Conservation (phyloP, 2,888 invertebrate species). For the Lacanobia oleracea region DNA sequence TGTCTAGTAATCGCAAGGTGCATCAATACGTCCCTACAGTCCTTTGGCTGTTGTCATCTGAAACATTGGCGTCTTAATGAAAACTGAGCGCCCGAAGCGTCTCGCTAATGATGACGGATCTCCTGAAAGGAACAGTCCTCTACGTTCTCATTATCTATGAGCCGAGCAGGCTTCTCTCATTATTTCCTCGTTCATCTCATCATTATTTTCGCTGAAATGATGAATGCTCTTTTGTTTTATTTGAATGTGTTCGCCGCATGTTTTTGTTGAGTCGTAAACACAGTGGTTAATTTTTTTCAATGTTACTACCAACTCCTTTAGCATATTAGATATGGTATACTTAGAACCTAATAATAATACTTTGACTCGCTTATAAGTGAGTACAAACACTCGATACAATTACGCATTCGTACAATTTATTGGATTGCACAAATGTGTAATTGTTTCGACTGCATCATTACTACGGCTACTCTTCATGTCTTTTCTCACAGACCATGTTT, state of each 20-base stretch:
- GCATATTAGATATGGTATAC: neutral
- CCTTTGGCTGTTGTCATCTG: slow-evolving; percentile 78
- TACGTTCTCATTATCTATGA: slow-evolving; percentile 85
- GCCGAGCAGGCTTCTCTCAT: slow-evolving; percentile 77
- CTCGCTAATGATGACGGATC: slow-evolving; percentile 88
- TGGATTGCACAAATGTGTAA: neutral
- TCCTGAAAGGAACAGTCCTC: slow-evolving; percentile 83
- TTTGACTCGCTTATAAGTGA: neutral
- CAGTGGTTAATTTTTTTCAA: neutral
- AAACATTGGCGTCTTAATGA: slow-evolving; percentile 87
- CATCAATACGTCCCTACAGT: slow-evolving; percentile 70
- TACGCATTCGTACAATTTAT: too few relatives aligned
- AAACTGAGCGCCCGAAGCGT: slow-evolving; percentile 83
- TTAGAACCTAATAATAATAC: neutral
- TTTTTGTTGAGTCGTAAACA: slow-evolving; percentile 40
- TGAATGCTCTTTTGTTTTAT: slow-evolving; percentile 72
- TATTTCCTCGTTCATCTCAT: slow-evolving; percentile 76
- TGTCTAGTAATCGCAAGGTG: slow-evolving; percentile 68
- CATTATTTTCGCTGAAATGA: slow-evolving; percentile 75
- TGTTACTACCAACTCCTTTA: neutral
- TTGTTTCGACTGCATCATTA: neutral
- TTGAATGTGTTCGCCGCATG: slow-evolving; percentile 56
- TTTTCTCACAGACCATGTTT: neutral
- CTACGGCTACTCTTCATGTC: neutral
- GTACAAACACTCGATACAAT: neutral